Evolutionary conservation across 30 jellyfish, hydroid and myxozoan genomes (phyloP).

Genomic region (Chrysaora quinquecirrha): DNA sequence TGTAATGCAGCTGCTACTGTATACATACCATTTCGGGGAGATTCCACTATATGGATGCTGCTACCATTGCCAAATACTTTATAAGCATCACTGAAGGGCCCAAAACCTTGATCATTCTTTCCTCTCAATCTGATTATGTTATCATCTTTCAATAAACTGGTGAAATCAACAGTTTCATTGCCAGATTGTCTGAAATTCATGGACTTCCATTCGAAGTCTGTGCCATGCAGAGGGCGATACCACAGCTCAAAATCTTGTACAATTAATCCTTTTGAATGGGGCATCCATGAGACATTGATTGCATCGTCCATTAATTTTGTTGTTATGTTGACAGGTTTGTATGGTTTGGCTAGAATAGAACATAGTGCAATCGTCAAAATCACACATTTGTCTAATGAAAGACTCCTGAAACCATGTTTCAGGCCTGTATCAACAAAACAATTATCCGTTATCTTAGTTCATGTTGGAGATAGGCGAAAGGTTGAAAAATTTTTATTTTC

Average conservation of each 20-base stretch:
- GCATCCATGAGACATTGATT: constrained; percentile 71
- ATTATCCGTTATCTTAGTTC: too few relatives aligned
- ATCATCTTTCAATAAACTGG: constrained; percentile 39
- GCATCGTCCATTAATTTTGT: constrained; percentile 26
- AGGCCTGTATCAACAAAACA: too few relatives aligned
- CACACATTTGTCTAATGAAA: too few relatives aligned
- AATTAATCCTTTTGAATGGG: constrained; percentile 77
- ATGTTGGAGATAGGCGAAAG: too few relatives aligned
- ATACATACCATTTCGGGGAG: neutral
- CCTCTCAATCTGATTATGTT: constrained; percentile 75
- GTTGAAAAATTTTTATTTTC: too few relatives aligned
- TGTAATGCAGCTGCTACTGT: too few relatives aligned
- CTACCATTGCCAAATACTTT: constrained; percentile 45
- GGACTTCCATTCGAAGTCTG: constrained; percentile 79
- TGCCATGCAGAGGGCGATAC: constrained; percentile 77
- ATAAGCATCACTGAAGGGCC: constrained; percentile 81
- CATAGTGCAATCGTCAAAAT: too few relatives aligned
- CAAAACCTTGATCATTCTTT: constrained; percentile 71
- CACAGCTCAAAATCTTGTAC: constrained; percentile 78
- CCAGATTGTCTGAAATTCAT: constrained; percentile 45
- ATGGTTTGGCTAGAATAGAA: constrained; percentile 86
- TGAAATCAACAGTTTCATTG: constrained; percentile 59
- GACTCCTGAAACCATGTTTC: too few relatives aligned
- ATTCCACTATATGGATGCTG: neutral
- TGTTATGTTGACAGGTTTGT: constrained; percentile 69